Percentiles rank a stretch among this genome's conserved stretches.
Conservation (phyloP, 2,113 vertebrate genomes). For the Donacobius atricapilla region DNA sequence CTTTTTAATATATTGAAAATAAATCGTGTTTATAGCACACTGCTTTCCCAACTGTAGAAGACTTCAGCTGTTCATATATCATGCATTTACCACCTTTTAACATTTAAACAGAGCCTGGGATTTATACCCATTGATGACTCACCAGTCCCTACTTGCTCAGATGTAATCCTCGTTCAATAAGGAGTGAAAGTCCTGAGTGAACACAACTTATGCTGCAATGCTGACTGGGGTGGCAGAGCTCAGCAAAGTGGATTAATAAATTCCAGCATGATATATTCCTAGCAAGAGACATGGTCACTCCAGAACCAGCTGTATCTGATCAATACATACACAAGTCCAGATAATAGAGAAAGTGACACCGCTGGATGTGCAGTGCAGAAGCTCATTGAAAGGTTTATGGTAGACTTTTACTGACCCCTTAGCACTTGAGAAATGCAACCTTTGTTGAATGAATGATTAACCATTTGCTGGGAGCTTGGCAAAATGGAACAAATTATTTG, state of each 20-base stretch:
- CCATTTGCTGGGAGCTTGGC: neutral
- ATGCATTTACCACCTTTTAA: conserved; percentile 42
- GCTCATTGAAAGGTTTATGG: neutral
- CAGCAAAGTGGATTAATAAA: conserved; percentile 24
- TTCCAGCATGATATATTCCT: neutral
- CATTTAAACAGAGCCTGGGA: conserved; percentile 32
- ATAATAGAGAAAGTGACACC: neutral
- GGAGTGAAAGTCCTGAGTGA: neutral
- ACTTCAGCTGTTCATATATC: conserved; percentile 29
- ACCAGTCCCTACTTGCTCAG: conserved; percentile 13
- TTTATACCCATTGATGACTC: conserved; percentile 40
- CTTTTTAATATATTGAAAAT: conserved; percentile 38
- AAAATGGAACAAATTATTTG: neutral
- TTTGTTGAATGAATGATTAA: neutral
- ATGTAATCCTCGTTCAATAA: conserved; percentile 38
- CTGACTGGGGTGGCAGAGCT: neutral
- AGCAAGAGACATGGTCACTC: neutral
- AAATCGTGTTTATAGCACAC: conserved; percentile 25
- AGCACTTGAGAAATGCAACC: neutral
- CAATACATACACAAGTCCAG: neutral
- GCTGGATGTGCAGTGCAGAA: neutral
- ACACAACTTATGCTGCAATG: neutral
- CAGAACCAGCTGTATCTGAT: neutral
- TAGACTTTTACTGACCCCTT: neutral
- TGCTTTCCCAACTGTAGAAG: neutral